Percentiles rank a stretch among this genome's conserved stretches.
Evolutionary conservation across 2,797 vertebrate species (phyloP).

Genomic region (Gadopsis marmoratus): DNA sequence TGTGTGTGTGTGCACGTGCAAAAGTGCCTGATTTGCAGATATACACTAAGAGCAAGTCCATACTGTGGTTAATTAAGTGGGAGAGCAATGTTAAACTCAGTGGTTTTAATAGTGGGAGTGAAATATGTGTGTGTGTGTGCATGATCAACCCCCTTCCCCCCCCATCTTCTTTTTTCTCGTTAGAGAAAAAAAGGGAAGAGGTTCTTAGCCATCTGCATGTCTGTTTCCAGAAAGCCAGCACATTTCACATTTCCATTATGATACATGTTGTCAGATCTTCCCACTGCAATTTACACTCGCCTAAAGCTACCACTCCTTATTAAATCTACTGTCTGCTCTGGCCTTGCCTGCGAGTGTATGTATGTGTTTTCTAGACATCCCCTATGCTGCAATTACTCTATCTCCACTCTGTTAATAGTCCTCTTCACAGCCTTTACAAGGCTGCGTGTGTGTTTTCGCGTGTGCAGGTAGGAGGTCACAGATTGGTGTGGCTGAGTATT

Average conservation of each 20-base stretch:
- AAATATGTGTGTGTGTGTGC: slow-evolving; percentile 52
- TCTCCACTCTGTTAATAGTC: slow-evolving; percentile 57
- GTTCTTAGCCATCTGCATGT: slow-evolving; percentile 76
- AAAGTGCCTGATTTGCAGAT: slow-evolving; percentile 83
- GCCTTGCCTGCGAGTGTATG: slow-evolving; percentile 53
- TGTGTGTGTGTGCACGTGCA: slow-evolving; percentile 50
- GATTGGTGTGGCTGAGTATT: slow-evolving; percentile 61
- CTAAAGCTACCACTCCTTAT: slow-evolving; percentile 76
- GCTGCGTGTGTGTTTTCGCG: slow-evolving; percentile 38
- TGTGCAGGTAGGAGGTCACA: slow-evolving; percentile 60
- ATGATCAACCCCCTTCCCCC: slow-evolving; percentile 53
- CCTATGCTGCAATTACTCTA: slow-evolving; percentile 57
- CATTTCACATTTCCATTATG: slow-evolving; percentile 80
- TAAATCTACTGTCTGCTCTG: slow-evolving; percentile 68
- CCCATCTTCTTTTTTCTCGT: slow-evolving; percentile 67
- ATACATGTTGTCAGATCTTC: slow-evolving; percentile 83
- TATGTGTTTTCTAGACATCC: slow-evolving; percentile 53
- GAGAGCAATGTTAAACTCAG: slow-evolving; percentile 80
- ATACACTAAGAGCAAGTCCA: slow-evolving; percentile 76
- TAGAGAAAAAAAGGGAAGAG: slow-evolving; percentile 70
- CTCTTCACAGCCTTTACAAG: slow-evolving; percentile 61
- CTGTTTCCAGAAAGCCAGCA: slow-evolving; percentile 77
- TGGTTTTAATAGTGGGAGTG: slow-evolving; percentile 80
- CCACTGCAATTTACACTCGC: slow-evolving; percentile 78
- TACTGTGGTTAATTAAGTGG: slow-evolving; percentile 84